These are phyloP conservation scores for Diloba caeruleocephala DNA, from an alignment of 2,888 invertebrate species.

Conservation along the genomic window DNA sequence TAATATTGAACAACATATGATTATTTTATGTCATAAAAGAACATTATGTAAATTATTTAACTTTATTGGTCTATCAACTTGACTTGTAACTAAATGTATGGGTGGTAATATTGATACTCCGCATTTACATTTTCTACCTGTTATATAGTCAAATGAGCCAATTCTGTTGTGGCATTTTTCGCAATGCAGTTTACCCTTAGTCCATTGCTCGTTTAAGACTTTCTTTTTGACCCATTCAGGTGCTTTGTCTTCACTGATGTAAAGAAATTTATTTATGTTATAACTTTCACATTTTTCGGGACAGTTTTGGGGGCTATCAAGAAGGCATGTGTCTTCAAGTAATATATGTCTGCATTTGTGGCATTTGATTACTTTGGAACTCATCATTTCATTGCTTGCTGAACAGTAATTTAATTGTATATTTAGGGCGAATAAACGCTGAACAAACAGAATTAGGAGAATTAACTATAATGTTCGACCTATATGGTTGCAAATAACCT, in stretches of 20 bases:
- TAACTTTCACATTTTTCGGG: slow-evolving; percentile 69
- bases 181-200: slow-evolving; percentile 91
- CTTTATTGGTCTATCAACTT: slow-evolving; percentile 87
- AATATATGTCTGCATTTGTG: slow-evolving; percentile 82
- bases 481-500: no score
- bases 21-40: slow-evolving; percentile 10
- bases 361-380: slow-evolving; percentile 71
- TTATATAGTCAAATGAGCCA: slow-evolving; percentile 91
- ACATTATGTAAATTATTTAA: slow-evolving; percentile 19
- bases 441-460: no score
- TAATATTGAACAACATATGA: not conserved
- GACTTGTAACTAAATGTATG: slow-evolving; percentile 90
- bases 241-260: slow-evolving; percentile 87
- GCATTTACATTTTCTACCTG: slow-evolving; percentile 91
- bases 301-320: slow-evolving; percentile 58
- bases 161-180: slow-evolving; percentile 89
- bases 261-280: slow-evolving; percentile 76
- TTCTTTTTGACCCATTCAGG: slow-evolving; percentile 88
- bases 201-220: slow-evolving; percentile 90
- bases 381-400: slow-evolving; percentile 21
- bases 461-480: no score
- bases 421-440: no score
- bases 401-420: not conserved
- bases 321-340: slow-evolving; percentile 59
- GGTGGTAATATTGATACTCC: slow-evolving; percentile 86